Percentiles rank a stretch among this genome's conserved stretches.
Evolutionary conservation across 1,140 invertebrate genomes (phyloP).

Genomic region (Copidosoma floridanum): DNA sequence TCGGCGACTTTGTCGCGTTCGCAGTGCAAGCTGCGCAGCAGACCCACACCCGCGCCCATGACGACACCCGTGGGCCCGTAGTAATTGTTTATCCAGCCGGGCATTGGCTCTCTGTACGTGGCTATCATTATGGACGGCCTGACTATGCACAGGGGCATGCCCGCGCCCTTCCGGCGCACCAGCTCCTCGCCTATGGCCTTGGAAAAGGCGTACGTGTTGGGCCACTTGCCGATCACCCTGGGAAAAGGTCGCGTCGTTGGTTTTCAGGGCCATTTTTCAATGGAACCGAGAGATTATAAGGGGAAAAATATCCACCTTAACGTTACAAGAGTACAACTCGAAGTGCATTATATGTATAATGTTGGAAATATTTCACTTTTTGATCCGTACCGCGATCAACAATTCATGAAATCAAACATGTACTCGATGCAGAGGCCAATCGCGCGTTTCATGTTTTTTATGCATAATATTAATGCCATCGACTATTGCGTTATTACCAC

Average conservation of each 20-base stretch:
- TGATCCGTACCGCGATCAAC: too few relatives aligned
- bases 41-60: slow-evolving; percentile 68
- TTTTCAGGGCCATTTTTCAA: too few relatives aligned
- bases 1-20: slow-evolving; percentile 67
- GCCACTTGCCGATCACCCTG: slow-evolving; percentile 71
- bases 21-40: slow-evolving; percentile 71
- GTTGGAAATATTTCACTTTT: too few relatives aligned
- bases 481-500: too few relatives aligned
- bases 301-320: too few relatives aligned
- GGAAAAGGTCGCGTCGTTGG: slow-evolving; percentile 23
- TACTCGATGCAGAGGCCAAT: too few relatives aligned
- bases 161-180: slow-evolving; percentile 63
- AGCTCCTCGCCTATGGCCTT: slow-evolving; percentile 80
- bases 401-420: too few relatives aligned
- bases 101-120: slow-evolving; percentile 69
- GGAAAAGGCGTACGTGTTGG: slow-evolving; percentile 84
- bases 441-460: too few relatives aligned
- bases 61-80: slow-evolving; percentile 75
- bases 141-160: slow-evolving; percentile 72
- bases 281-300: neutral
- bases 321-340: too few relatives aligned
- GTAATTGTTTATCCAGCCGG: slow-evolving; percentile 85
- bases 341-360: too few relatives aligned
- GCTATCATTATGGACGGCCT: slow-evolving; percentile 76
- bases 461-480: too few relatives aligned